Evolutionary conservation across 2,797 vertebrate species (phyloP), one percentile per base, ranked within the genome.

Genomic region (Xenentodon cancila): DNA sequence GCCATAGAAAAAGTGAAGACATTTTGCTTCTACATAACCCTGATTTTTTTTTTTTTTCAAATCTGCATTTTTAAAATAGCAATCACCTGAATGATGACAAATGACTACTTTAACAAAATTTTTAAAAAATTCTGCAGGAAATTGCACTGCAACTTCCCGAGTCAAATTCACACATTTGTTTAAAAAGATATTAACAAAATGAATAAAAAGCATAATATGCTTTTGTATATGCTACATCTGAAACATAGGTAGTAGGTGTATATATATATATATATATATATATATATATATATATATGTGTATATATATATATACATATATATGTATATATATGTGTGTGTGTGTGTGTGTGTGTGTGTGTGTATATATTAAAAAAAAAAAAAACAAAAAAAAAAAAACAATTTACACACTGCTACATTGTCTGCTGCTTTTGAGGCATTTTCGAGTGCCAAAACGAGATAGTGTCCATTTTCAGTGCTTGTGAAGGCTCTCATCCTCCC

Each of bases 321-420:
- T 25, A 25, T 25, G 5, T 25, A 25, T 25, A 25, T 25, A 25
- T 25, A 25, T 25, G 5, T 25, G 5, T 25, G 5, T 25, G n/a
- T n/a, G n/a, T n/a, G n/a, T n/a, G n/a, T n/a, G 5, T 25, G 5
- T 25, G 5, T 25, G 5, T 25, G 5, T 5, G 5, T 25, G 5
- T 25, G 25, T 25, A 25, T 25, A 25, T 25, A 25, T 25, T 25
- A 25, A 25, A 25, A 25, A 73, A 79, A 84, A 71, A 45, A 17
- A 80, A 77, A 70, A 59, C 30, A 52, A 64, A 85, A 76, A 64
- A 77, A 51, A 84, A 76, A 79, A 84, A 75, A 68, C 73, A 94
- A 95, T 95, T 96, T 96, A 95, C 95, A 95, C 92, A 94, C 94
- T 97, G 97, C 97, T 99, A 99, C 97, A 98, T 97, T 91, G 92